Conservation (phyloP, 2,888 invertebrate species). For the Orchesellides sinensis region DNA sequence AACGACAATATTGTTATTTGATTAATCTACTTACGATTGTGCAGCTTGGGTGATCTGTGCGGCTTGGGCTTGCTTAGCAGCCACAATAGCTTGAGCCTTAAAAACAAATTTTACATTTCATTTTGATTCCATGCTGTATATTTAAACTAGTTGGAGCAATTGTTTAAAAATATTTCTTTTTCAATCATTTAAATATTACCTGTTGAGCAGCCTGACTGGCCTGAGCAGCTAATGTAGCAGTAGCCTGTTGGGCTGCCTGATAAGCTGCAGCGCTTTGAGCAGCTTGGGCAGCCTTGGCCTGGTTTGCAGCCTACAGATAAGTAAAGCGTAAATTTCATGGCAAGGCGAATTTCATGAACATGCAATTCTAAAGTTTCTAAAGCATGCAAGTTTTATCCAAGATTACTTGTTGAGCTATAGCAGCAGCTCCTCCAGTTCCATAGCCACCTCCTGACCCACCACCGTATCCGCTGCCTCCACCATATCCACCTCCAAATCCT, state of each 20-base stretch:
- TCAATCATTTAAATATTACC: constrained; percentile 45
- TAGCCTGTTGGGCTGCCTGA: constrained; percentile 57
- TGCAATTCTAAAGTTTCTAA: too few relatives aligned
- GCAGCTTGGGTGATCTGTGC: constrained; percentile 71
- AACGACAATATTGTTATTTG: not conserved
- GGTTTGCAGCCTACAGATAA: constrained; percentile 69
- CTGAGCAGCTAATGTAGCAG: constrained; percentile 69
- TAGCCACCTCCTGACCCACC: constrained; percentile 59
- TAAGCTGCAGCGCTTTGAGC: constrained; percentile 62
- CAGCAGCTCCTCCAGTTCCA: constrained; percentile 63
- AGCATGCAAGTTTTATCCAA: too few relatives aligned
- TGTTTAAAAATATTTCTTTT: too few relatives aligned
- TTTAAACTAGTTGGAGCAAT: not conserved
- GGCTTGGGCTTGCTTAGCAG: constrained; percentile 72
- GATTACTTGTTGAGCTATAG: constrained; percentile 68
- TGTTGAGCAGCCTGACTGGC: constrained; percentile 70
- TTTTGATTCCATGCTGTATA: too few relatives aligned
- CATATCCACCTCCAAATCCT: constrained; percentile 67
- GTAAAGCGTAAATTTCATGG: too few relatives aligned
- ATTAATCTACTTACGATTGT: constrained; percentile 25
- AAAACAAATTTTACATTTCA: constrained; percentile 1
- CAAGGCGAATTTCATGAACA: too few relatives aligned
- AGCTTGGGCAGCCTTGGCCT: constrained; percentile 72
- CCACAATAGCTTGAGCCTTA: constrained; percentile 72
- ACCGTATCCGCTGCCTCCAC: constrained; percentile 54